Evolutionary conservation across 2,888 invertebrate species (phyloP), one percentile per base, ranked within the genome.

Genomic region (Caenorhabditis wallacei): DNA sequence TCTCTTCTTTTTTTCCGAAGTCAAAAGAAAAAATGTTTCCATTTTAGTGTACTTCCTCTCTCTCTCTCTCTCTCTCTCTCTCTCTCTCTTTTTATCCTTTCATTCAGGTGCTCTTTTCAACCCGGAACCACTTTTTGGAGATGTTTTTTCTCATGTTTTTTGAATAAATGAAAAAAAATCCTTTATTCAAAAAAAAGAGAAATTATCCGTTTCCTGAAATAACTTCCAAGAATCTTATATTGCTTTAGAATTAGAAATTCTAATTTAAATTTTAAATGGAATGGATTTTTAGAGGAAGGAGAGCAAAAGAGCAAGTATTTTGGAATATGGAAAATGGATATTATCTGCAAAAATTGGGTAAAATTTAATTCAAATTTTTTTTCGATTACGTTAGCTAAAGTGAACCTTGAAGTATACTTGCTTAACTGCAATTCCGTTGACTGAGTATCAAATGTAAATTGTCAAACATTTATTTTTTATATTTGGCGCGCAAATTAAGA

Each of bases 11-110:
- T 20, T 20, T 40, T 40, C 11, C 11, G 7, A 2, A 56, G 30
- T 56, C 56, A 18, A 30, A n/a, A n/a, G n/a, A n/a, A n/a, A 37
- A 57, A 37, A 59, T 59, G 59, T 63, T 63, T 46, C 63, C 26
- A 46, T 61, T 43, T 43, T 59, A 37, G 20, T n/a, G 37, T 40
- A 20, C 53, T 68, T 26, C 37, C 22, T 20, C 11, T 22, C 53
- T 37, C n/a, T n/a, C n/a, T n/a, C n/a, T n/a, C n/a, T n/a, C n/a
- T n/a, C n/a, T n/a, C n/a, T n/a, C n/a, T n/a, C n/a, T n/a, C n/a
- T n/a, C n/a, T n/a, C n/a, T n/a, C n/a, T n/a, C n/a, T n/a, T n/a
- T n/a, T n/a, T n/a, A n/a, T n/a, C n/a, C n/a, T 40, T n/a, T 48
- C 16, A 2, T 48, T 46, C 18, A 16, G 16, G 24, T 48, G 57